phyloP scores from a whole-genome alignment of 2,888 invertebrate species.

The Rhamnusium bicolor region DNA sequence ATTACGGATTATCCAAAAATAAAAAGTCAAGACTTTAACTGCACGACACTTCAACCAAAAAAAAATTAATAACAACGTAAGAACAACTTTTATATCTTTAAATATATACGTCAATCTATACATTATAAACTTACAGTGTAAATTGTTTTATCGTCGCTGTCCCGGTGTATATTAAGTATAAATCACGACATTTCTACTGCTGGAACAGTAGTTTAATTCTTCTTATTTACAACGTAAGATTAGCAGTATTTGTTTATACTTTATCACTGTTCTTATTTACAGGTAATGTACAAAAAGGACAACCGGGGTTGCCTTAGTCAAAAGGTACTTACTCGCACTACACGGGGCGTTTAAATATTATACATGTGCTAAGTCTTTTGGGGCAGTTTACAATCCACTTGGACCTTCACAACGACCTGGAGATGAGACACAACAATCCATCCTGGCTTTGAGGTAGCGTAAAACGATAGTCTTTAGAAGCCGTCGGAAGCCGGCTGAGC shows the following conservation, averaged over 20 bases:
- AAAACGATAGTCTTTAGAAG: conserved; percentile 47
- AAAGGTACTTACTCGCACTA: conserved; percentile 62
- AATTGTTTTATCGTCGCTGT: conserved; percentile 67
- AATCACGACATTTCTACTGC: conserved; percentile 61
- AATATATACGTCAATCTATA: conserved; percentile 68
- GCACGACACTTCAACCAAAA: conserved; percentile 67
- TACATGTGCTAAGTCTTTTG: conserved; percentile 31
- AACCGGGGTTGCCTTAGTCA: conserved; percentile 47
- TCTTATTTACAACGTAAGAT: conserved; percentile 62
- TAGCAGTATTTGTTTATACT: conserved; percentile 61
- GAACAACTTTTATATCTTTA: conserved; percentile 62
- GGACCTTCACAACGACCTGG: conserved; percentile 63
- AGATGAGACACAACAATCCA: conserved; percentile 42
- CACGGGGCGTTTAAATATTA: conserved; percentile 20
- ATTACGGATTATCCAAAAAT: conserved; percentile 63
- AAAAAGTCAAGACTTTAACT: conserved; percentile 62
- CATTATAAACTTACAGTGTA: conserved; percentile 69
- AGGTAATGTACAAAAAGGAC: conserved; percentile 57
- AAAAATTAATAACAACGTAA: conserved; percentile 64
- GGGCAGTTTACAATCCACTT: conserved; percentile 56
- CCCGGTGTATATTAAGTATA: conserved; percentile 66
- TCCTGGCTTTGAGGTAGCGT: conserved; percentile 64
- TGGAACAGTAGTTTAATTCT: conserved; percentile 54
- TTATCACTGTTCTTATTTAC: conserved; percentile 69
- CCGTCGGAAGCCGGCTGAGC: conserved; percentile 56